phyloP scores from a whole-genome alignment of 2,888 invertebrate species.

The Drosophila algonquin region DNA sequence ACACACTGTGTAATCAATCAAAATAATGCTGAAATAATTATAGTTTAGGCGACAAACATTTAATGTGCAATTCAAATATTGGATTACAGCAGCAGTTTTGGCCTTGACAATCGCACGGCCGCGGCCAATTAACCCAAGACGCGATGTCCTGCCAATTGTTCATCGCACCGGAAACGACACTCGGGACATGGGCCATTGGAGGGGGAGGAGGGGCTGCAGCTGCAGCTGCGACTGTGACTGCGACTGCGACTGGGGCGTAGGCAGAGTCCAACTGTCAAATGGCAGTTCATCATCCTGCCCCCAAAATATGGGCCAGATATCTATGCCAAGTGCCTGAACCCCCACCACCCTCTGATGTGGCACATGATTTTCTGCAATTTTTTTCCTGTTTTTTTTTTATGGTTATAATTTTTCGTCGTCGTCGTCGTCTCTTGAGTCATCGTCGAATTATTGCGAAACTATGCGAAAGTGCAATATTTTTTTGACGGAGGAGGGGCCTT shows the following conservation, averaged over 20 bases:
- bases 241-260: not conserved
- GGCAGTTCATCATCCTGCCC: conserved; percentile 22
- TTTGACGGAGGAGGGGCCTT: conserved; percentile 36
- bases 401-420: conserved; percentile 57
- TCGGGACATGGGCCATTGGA: not conserved
- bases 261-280: conserved; percentile 13
- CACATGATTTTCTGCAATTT: not conserved
- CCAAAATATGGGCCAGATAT: conserved; percentile 5
- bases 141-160: conserved; percentile 34
- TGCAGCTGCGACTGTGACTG: not conserved
- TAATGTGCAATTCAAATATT: not conserved
- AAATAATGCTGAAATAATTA: not conserved
- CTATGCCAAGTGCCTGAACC: conserved; percentile 1
- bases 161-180: conserved; percentile 17
- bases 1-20: no score
- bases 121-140: conserved; percentile 23
- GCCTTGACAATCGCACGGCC: conserved; percentile 2
- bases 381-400: conserved; percentile 48
- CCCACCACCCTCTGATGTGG: not conserved
- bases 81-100: not conserved
- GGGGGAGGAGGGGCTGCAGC: not conserved
- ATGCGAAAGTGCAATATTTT: conserved; percentile 56
- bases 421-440: conserved; percentile 67
- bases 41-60: not conserved
- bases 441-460: conserved; percentile 75